These are phyloP conservation scores for Astyanax mexicanus DNA, from an alignment of 2,797 vertebrate genomes.

Conservation along the genomic window DNA sequence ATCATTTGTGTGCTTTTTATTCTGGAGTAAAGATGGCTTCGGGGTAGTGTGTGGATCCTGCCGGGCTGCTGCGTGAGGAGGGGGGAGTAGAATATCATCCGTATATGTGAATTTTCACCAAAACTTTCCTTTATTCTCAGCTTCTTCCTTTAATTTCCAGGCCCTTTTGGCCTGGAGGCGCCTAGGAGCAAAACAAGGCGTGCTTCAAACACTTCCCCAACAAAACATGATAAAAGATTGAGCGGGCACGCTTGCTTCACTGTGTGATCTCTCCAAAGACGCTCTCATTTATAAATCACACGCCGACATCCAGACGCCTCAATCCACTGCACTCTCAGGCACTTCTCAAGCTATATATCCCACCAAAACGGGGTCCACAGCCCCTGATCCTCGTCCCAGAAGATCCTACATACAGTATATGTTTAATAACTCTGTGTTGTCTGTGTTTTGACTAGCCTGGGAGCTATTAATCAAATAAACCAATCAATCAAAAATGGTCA, in stretches of 20 bases:
- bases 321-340: not conserved
- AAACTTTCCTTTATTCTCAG: conserved; percentile 57
- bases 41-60: conserved; percentile 7
- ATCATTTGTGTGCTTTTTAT: conserved; percentile 18
- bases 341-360: not conserved
- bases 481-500: no score
- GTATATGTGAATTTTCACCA: conserved; percentile 58
- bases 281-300: conserved; percentile 41
- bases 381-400: not conserved
- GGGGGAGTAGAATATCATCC: not conserved
- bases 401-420: not conserved
- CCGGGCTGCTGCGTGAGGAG: not conserved
- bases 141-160: conserved; percentile 42
- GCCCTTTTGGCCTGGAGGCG: conserved; percentile 59
- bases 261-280: conserved; percentile 31
- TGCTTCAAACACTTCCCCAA: conserved; percentile 42
- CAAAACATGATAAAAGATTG: conserved; percentile 56
- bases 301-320: not conserved
- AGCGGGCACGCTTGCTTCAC: conserved; percentile 24
- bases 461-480: no score
- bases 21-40: conserved; percentile 20
- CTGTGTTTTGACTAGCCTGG: not conserved
- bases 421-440: not conserved
- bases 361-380: not conserved
- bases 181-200: conserved; percentile 55